Evolutionary conservation across 2,797 vertebrate genomes (phyloP).

Genomic region (Meda fulgida): DNA sequence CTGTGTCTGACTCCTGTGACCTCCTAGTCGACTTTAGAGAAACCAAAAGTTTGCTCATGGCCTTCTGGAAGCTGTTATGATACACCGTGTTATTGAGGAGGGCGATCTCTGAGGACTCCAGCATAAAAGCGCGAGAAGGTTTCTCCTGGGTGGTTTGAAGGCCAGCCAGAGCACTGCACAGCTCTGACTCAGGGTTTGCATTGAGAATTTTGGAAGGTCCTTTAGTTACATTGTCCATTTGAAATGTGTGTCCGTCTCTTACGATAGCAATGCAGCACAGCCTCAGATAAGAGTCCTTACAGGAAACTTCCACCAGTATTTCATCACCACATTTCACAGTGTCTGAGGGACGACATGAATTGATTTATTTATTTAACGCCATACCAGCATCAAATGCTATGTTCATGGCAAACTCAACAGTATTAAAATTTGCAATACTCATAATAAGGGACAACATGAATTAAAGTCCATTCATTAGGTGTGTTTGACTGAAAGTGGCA

Average conservation of each 20-base stretch:
- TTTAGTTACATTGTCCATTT: constrained; percentile 60
- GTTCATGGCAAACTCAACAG: background rate
- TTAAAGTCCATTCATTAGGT: background rate
- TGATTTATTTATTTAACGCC: background rate
- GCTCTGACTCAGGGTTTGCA: constrained; percentile 84
- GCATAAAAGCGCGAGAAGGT: constrained; percentile 73
- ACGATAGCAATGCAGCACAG: constrained; percentile 82
- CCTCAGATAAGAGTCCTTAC: constrained; percentile 89
- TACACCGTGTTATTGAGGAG: constrained; percentile 89
- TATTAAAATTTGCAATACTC: background rate
- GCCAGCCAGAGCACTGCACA: constrained; percentile 89
- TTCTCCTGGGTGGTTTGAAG: constrained; percentile 84
- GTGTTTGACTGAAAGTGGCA: background rate
- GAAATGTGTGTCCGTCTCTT: constrained; percentile 69
- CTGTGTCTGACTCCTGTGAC: constrained; percentile 60
- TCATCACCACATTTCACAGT: constrained; percentile 80
- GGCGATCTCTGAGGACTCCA: constrained; percentile 92
- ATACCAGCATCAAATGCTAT: background rate
- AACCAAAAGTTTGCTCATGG: constrained; percentile 83
- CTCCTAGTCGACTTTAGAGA: constrained; percentile 67
- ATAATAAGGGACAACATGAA: constrained; percentile 69
- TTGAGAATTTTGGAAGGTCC: constrained; percentile 26
- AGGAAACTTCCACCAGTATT: constrained; percentile 90
- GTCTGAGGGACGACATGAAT: constrained; percentile 72
- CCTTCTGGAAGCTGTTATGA: constrained; percentile 84